A percentile compares a stretch with the other conserved stretches of the same genome.
phyloP scores from a whole-genome alignment of 2,888 invertebrate species.

The Therioaphis trifolii region DNA sequence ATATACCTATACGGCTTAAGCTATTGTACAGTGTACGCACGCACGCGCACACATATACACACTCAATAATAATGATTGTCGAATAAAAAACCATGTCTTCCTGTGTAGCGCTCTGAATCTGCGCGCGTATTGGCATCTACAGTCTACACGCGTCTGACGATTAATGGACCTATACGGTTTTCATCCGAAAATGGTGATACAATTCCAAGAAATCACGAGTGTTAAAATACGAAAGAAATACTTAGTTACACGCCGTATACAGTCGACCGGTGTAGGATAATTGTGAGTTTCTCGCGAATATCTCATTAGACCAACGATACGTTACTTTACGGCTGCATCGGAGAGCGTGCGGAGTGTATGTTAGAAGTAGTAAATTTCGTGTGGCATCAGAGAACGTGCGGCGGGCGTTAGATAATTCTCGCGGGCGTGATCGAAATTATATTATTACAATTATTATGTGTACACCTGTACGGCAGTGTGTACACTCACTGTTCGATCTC shows the following conservation, averaged over 20 bases:
- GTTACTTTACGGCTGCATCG: background rate
- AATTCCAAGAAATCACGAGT: too few species aligned
- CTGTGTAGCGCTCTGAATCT: too few species aligned
- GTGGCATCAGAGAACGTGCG: background rate
- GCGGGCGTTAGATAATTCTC: background rate
- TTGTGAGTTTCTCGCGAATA: too few species aligned
- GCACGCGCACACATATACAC: background rate
- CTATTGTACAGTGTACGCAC: background rate
- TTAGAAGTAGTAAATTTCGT: constrained; percentile 3
- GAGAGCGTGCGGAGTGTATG: background rate
- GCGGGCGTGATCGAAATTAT: constrained; percentile 23
- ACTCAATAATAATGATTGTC: background rate
- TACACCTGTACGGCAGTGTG: background rate
- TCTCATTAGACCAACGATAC: constrained; percentile 33
- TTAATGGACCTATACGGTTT: too few species aligned
- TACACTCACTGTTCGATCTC: background rate
- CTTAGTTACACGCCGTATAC: too few species aligned
- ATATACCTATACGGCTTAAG: too few species aligned
- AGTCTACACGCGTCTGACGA: too few species aligned
- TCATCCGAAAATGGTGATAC: too few species aligned
- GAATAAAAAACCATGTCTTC: constrained; percentile 4
- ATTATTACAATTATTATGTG: background rate
- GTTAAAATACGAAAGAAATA: too few species aligned
- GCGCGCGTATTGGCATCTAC: too few species aligned
- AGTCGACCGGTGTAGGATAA: too few species aligned